Base-by-base conservation (phyloP, 2,113 vertebrate species). In the Sphyrna mokarran region DNA sequence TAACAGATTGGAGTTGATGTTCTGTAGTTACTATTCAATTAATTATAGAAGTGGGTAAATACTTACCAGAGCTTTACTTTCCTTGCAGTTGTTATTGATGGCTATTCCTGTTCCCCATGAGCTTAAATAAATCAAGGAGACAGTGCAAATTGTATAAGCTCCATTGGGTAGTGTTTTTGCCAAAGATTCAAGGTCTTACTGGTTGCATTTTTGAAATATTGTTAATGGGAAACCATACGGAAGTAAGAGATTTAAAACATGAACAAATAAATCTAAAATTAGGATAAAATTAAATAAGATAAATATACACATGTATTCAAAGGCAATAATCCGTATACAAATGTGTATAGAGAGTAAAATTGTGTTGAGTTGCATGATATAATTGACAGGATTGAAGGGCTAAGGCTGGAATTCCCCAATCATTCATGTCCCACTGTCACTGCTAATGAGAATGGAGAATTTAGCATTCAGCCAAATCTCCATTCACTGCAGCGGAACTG, bases 21-120 rank as follows among this genome's bases (percentile, higher is more conserved):
- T 54, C 86, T 90, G 78, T 54, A 90, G 48, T 90, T 61, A 90
- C 22, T 90, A 58, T 90, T 58, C 26, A 89, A 58, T 90, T 90
- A 61, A 90, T 90, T 90, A 87, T 87, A 48, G 22, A 20, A 87
- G 85, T 22, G 48, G 23, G 7, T 43, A 78, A 54, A 54, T 87
- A 87, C 40, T 87, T 90, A 61, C 0, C 54, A 90, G 86, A 90
- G 54, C 86, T 29, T 89, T 89, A 23, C 48, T 89, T 54, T 89
- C 58, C 10, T 78, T 78, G 33, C 29, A 26, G 85, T 26, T 54
- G 23, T 87, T 54, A 87, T 26, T 87, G 43, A 87, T 87, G 85
- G 43, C 85, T 48, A 54, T 43, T 40, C n/a, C 18, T 85, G 13
- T 85, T 14, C 83, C 83, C n/a, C 83, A 85, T 22, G 83, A 20